Conservation (phyloP, 2,797 vertebrate species). For the Lepilemur septentrionalis region DNA sequence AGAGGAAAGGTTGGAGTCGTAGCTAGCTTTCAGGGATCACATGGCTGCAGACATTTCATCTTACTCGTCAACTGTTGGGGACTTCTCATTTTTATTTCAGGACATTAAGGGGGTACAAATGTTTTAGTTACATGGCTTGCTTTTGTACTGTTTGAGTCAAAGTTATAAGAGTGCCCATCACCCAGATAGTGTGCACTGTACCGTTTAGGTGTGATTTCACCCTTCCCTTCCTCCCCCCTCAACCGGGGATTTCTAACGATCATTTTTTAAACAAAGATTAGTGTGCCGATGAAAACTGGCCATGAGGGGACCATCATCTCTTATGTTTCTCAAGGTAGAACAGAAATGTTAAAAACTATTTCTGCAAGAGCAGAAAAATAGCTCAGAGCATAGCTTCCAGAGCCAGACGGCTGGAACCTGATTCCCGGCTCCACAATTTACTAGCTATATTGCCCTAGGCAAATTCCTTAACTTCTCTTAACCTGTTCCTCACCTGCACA, state of each 20-base stretch:
- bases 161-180: no score
- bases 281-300: background rate
- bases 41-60: background rate
- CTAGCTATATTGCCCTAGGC: background rate
- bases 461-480: background rate
- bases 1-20: background rate
- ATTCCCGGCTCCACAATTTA: background rate
- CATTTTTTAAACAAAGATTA: background rate
- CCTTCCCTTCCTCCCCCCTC: no score
- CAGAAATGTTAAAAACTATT: background rate
- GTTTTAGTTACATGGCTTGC: no score
- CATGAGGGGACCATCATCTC: background rate
- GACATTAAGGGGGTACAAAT: no score
- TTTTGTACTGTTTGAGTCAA: no score
- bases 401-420: background rate
- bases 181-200: no score
- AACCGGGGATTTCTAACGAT: background rate
- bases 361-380: background rate
- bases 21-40: background rate
- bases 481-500: background rate
- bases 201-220: no score
- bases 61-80: background rate
- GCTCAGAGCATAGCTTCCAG: background rate
- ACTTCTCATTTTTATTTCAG: background rate
- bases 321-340: background rate